Conservation (phyloP, 92 coral and sea anemone genomes). For the Meandrina meandrites region DNA sequence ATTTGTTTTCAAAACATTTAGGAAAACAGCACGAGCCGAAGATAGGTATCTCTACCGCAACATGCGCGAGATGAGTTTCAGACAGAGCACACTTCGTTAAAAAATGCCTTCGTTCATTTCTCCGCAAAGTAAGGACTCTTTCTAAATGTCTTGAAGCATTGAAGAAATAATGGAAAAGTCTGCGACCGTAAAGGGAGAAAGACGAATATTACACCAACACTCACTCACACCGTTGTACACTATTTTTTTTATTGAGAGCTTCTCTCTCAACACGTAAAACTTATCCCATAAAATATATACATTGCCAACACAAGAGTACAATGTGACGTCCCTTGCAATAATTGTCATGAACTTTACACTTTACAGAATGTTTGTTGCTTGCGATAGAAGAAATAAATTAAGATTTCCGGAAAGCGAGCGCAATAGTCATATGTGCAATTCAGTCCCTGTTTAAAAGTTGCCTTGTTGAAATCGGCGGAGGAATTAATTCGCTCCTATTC, state of each 20-base stretch:
- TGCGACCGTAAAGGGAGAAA: neutral
- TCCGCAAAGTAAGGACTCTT: neutral
- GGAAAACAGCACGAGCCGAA: neutral
- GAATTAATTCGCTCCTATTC: conserved; percentile 43
- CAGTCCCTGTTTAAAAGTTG: neutral
- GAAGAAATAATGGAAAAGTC: neutral
- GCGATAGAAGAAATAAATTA: conserved; percentile 50
- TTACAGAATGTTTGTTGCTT: conserved; percentile 38
- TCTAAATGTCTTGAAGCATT: neutral
- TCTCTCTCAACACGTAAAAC: conserved; percentile 42
- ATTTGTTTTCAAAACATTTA: conserved; percentile 41
- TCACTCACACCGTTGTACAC: neutral
- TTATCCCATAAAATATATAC: conserved; percentile 47
- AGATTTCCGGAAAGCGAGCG: conserved; percentile 38
- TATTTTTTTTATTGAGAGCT: conserved; percentile 39
- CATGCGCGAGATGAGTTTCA: neutral
- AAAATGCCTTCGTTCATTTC: neutral
- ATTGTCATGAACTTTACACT: conserved; percentile 41
- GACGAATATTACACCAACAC: neutral
- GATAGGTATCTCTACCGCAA: conserved; percentile 25
- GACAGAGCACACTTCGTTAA: neutral
- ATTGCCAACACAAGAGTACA: conserved; percentile 12
- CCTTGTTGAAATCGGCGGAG: conserved; percentile 11
- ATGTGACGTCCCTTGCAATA: conserved; percentile 29
- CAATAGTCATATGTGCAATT: conserved; percentile 17